Percentiles rank a stretch among this genome's conserved stretches.
Evolutionary conservation across 2,797 vertebrate species (phyloP).

Genomic region (Sibirionetta formosa): DNA sequence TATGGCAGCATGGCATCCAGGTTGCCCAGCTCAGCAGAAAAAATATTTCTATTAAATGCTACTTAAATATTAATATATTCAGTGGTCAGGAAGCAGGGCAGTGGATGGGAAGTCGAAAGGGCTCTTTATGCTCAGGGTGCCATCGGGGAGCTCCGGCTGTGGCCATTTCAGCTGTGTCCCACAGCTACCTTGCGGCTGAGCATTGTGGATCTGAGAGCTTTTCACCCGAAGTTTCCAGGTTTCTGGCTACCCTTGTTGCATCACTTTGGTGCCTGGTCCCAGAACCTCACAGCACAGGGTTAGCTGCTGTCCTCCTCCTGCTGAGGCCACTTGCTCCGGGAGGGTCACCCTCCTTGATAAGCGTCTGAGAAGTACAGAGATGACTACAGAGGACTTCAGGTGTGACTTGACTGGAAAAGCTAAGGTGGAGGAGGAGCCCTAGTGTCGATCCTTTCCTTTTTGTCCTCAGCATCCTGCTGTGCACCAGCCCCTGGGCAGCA

Average conservation of each 20-base stretch:
- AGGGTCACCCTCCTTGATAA: not conserved
- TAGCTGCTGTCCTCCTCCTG: not conserved
- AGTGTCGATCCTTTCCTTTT: not conserved
- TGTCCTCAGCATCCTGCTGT: not conserved
- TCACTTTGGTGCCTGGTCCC: not conserved
- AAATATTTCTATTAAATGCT: not conserved
- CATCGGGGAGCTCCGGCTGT: not conserved
- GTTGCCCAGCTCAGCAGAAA: not conserved
- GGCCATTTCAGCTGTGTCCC: not conserved
- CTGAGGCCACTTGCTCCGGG: not conserved
- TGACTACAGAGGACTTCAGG: not conserved
- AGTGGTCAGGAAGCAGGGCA: not conserved
- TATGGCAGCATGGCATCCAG: not conserved
- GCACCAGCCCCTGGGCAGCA: not conserved
- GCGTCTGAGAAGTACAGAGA: not conserved
- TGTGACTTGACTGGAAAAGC: not conserved
- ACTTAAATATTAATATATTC: not conserved
- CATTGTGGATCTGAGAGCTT: not conserved
- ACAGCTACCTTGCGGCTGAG: not conserved
- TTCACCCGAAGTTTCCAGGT: not conserved
- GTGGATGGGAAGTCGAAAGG: not conserved
- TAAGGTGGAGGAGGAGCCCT: not conserved
- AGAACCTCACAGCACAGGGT: not conserved
- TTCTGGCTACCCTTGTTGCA: not conserved
- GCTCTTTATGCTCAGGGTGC: not conserved